Base-by-base conservation (phyloP, 2,888 invertebrate genomes). In the Tiphia femorata region DNA sequence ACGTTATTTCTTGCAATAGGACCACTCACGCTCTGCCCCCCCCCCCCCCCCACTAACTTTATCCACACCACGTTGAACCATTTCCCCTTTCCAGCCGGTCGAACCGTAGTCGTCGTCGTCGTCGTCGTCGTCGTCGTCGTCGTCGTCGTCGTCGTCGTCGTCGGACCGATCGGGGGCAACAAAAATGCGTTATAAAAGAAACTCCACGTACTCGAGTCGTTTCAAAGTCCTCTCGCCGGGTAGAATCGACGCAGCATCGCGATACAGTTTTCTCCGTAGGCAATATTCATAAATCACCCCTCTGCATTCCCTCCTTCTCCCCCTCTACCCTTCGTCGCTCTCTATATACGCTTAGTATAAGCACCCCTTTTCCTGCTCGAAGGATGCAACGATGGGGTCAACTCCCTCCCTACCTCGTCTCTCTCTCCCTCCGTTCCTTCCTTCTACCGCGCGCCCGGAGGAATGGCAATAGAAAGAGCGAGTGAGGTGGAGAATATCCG, bases 261-360 rank as follows among this genome's bases (percentile, higher is more conserved):
- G 72, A 77, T 76, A 71, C 76, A 71, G 68, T 71, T 77, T 71
- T 75, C 69, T 62, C 66, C 70, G 64, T 71, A 79, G 71, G 78
- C 80, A 80, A 81, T 82, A 82, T 79, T 81, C 81, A 81, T 83
- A 83, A 82, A 83, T 83, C 80, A 83, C 70, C 71, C n/a, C 62
- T 62, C 64, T 67, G 38, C 43, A 14, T 20, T n/a, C 47, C 12
- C 20, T 35, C 43, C 14, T 23, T 21, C 14, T 21, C 33, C n/a
- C 62, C 56, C 62, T 53, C 54, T 14, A 56, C 61, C 58, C 61
- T 64, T 62, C 59, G 14, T 20, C 20, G 19, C n/a, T n/a, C 12
- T 37, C 14, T 76, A 79, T 81, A 80, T 80, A 76, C 78, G 79
- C 81, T 82, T 80, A 80, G 80, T 81, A 82, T 81, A 80, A 82